Conservation (phyloP, 1,140 invertebrate genomes). For the Drosophila biarmipes region DNA sequence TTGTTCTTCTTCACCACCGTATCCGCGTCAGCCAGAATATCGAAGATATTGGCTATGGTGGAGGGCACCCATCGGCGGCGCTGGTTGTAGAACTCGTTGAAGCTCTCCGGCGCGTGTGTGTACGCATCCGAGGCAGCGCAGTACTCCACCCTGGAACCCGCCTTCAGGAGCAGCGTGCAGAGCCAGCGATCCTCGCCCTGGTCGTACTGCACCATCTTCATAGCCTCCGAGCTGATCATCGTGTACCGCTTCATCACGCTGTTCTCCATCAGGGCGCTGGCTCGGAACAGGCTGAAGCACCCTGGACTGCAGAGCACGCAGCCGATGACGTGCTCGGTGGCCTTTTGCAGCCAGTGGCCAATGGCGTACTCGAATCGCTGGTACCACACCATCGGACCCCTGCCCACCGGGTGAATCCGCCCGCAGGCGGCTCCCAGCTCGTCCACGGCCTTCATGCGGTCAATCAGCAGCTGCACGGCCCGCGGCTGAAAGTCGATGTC, state of each 20-base stretch:
- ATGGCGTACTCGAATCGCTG: constrained; percentile 97
- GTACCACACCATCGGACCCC: constrained; percentile 96
- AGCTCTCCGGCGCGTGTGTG: constrained; percentile 95
- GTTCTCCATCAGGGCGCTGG: constrained; percentile 94
- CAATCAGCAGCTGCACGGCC: constrained; percentile 93
- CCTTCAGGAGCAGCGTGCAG: constrained; percentile 93
- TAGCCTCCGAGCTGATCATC: constrained; percentile 90
- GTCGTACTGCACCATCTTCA: constrained; percentile 97
- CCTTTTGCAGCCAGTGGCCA: constrained; percentile 97
- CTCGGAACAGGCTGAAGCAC: constrained; percentile 96
- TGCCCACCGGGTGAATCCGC: constrained; percentile 95
- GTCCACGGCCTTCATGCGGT: constrained; percentile 96
- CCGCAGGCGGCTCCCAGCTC: constrained; percentile 96
- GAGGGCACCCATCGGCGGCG: constrained; percentile 95
- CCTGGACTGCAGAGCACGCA: constrained; percentile 96
- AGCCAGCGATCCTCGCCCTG: constrained; percentile 96
- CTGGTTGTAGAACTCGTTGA: constrained; percentile 95
- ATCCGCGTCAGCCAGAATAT: constrained; percentile 90
- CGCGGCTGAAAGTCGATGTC: constrained; percentile 96
- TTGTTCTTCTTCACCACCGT: constrained; percentile 92
- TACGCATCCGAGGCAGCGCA: constrained; percentile 96
- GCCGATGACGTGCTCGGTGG: constrained; percentile 96
- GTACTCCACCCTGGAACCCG: constrained; percentile 95
- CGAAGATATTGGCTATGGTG: constrained; percentile 94
- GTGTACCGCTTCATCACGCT: constrained; percentile 96